Evolutionary conservation across 1,140 invertebrate genomes (phyloP), one percentile per base, ranked within the genome.

Genomic region (Atta colombica): DNA sequence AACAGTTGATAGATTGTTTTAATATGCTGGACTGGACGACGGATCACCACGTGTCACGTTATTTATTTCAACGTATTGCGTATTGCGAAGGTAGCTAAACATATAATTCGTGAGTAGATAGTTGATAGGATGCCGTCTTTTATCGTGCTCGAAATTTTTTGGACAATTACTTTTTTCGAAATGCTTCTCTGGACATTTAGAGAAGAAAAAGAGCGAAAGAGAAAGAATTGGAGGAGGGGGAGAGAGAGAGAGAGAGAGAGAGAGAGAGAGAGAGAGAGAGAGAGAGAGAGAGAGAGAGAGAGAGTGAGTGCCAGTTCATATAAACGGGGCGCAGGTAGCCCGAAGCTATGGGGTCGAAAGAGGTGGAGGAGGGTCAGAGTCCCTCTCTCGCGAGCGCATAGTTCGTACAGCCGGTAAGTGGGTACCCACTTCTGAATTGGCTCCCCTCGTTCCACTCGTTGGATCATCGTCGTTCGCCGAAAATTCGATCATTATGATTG

Each of bases 401-500:
- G 81, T 84, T 90, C 85, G 89, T 89, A 93, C 91, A 86, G 74
- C 78, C 86, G 75, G 89, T 93, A 95, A 95, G 94, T 95, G 94
- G 94, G 93, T 94, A 95, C 93, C 94, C 94, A 94, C 94, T 95
- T 94, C 92, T 95, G 94, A 95, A 95, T 95, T 94, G 93, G 92
- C 90, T 93, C 93, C 92, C 92, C 92, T 91, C 90, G 90, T 91
- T 91, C 90, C 90, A 91, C 90, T 91, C 94, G 94, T 94, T 93
- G 93, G 95, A 95, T 95, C 94, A 95, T 95, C 93, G 92, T 94
- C 94, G 93, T 94, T 95, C 94, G 93, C 91, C 93, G 94, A 95
- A 95, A 95, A 95, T 95, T 95, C 93, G 94, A 95, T 95, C 94
- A 94, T 95, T 95, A 95, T 95, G 94, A 95, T 95, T 95, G 94